A percentile compares a stretch with the other conserved stretches of the same genome.
These are phyloP conservation scores for Criorhina ranunculi DNA, from an alignment of 2,888 invertebrate species.

Conservation along the genomic window DNA sequence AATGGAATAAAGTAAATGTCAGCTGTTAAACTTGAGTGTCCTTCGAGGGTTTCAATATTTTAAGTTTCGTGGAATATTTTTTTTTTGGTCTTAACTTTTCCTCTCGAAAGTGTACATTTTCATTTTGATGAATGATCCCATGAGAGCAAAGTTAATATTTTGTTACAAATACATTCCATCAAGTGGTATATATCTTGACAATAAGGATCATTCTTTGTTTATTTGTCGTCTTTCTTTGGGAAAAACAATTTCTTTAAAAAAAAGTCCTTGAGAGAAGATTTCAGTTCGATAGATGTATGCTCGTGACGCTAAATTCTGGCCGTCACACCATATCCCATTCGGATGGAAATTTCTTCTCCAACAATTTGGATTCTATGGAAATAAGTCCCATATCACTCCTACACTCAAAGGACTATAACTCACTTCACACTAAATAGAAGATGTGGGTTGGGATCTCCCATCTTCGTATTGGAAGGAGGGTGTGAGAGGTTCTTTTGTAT, in stretches of 20 bases:
- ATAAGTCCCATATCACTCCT: slow-evolving; percentile 29
- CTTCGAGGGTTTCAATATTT: slow-evolving; percentile 42
- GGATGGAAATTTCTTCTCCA: neutral
- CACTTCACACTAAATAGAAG: neutral
- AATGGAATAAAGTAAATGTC: slow-evolving; percentile 30
- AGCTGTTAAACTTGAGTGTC: slow-evolving; percentile 50
- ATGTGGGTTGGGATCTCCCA: neutral
- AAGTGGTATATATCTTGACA: slow-evolving; percentile 41
- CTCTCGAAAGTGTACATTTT: slow-evolving; percentile 33
- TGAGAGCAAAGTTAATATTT: slow-evolving; percentile 69
- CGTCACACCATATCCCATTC: slow-evolving; percentile 17
- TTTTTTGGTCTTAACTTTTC: slow-evolving; percentile 32
- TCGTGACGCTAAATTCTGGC: slow-evolving; percentile 42
- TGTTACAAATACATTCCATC: slow-evolving; percentile 47
- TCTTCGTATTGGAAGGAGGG: neutral
- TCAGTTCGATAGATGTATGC: slow-evolving; percentile 7
- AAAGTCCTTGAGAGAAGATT: neutral
- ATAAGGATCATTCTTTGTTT: slow-evolving; percentile 16
- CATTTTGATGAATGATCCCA: slow-evolving; percentile 58
- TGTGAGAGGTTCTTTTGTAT: neutral
- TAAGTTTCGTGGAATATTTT: neutral
- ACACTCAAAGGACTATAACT: neutral
- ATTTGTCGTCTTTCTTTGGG: slow-evolving; percentile 25
- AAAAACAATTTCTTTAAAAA: slow-evolving; percentile 6
- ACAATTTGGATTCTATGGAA: slow-evolving; percentile 34